Percentiles rank a stretch among this genome's conserved stretches.
Evolutionary conservation across 2,888 invertebrate genomes (phyloP).

Genomic region (Tethea ocularis): DNA sequence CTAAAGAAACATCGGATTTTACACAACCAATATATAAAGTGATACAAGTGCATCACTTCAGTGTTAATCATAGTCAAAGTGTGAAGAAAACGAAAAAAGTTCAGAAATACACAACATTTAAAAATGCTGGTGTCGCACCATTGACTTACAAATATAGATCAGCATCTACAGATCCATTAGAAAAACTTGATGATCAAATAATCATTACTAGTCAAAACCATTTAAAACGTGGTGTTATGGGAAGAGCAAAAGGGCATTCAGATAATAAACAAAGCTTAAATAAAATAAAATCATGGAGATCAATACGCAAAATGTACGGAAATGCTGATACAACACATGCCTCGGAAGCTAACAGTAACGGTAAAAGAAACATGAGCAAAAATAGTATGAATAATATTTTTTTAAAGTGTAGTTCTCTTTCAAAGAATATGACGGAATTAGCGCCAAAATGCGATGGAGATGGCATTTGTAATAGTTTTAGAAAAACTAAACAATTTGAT

Average conservation of each 20-base stretch:
- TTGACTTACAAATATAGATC: constrained; percentile 14
- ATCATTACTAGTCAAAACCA: not conserved
- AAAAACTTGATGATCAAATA: not conserved
- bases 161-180: constrained; percentile 12
- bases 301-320: constrained; percentile 24
- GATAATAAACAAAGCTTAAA: not conserved
- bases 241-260: not conserved
- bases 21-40: constrained; percentile 13
- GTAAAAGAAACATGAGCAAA: not conserved
- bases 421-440: not conserved
- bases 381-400: not conserved
- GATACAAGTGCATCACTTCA: constrained; percentile 14
- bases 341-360: not conserved
- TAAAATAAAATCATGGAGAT: constrained; percentile 19
- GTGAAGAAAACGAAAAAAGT: constrained; percentile 13
- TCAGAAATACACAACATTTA: constrained; percentile 13
- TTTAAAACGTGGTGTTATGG: not conserved
- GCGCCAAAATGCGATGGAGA: not conserved
- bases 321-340: constrained; percentile 7
- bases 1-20: constrained; percentile 15
- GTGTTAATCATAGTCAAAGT: not conserved
- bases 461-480: not conserved
- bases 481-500: not conserved
- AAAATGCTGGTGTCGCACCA: constrained; percentile 15
- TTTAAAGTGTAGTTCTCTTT: not conserved